phyloP scores from a whole-genome alignment of 2,797 vertebrate genomes.

The Chiloscyllium punctatum region DNA sequence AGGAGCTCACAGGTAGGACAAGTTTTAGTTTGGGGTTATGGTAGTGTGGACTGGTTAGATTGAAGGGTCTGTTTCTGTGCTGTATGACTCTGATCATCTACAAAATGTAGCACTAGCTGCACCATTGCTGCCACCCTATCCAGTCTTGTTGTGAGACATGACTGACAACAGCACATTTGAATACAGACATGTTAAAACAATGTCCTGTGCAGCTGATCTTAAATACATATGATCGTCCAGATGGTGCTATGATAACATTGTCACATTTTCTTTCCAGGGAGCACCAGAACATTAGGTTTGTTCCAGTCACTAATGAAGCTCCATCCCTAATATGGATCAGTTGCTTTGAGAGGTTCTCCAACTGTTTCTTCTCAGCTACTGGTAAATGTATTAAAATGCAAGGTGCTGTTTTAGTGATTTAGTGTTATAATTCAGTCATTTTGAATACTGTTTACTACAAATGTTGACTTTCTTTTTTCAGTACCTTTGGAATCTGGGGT shows the following conservation, averaged over 20 bases:
- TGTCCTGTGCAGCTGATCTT: not conserved
- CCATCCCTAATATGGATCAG: not conserved
- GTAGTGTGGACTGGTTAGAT: too few relatives aligned
- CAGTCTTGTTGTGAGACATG: too few relatives aligned
- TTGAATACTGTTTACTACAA: not conserved
- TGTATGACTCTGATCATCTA: too few relatives aligned
- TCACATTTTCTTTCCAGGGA: not conserved
- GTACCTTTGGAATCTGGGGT: not conserved
- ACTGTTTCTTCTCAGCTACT: not conserved
- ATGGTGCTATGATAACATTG: not conserved
- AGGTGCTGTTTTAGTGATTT: too few relatives aligned
- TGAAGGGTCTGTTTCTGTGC: too few relatives aligned
- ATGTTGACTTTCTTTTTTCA: conserved; percentile 13
- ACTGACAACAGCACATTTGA: too few relatives aligned
- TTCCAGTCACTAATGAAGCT: not conserved
- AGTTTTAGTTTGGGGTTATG: too few relatives aligned
- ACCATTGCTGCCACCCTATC: too few relatives aligned
- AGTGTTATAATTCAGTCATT: not conserved
- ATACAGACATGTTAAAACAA: not conserved
- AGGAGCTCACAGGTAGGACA: too few relatives aligned
- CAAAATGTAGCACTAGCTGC: too few relatives aligned
- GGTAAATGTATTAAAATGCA: not conserved
- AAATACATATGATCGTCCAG: not conserved
- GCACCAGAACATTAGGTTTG: not conserved
- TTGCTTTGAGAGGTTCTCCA: not conserved